Evolutionary conservation across 2,797 vertebrate genomes (phyloP), one percentile per base, ranked within the genome.

Genomic region (Xenentodon cancila): DNA sequence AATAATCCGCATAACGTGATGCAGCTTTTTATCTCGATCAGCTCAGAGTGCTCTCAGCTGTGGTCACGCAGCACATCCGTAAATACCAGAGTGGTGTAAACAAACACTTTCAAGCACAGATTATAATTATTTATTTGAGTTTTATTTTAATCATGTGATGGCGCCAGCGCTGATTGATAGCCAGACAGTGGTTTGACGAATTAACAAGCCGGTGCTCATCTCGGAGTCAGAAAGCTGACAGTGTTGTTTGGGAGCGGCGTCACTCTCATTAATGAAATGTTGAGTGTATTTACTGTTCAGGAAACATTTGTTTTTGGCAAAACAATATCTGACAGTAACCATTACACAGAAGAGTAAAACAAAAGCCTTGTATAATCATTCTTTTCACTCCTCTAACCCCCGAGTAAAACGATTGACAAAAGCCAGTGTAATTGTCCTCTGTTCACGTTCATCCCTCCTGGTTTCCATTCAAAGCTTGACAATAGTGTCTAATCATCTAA

Each of bases 401-500:
- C 1, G 32, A 74, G 82, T 84, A 84, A 85, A 82, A 78, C 53
- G 32, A 79, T 19, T 82, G 80, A 88, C 81, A 88, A 84, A 85
- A 85, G 73, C 82, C 45, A 64, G 76, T 78, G 76, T 85, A 84
- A 88, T 84, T 86, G 81, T 80, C 77, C 82, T 86, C 62, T 70
- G 64, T 85, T 81, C 79, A 82, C 79, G 83, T 80, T 75, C 73
- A 84, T 85, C 84, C 83, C 67, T 73, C 84, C 80, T 80, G 77
- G 80, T 81, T 85, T 82, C 73, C 80, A 87, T 88, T 88, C 77
- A 86, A 54, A 81, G 80, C 70, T 45, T 67, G 71, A 89, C 84
- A 88, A 84, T 81, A 68, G 73, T 53, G 73, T 87, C 84, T 91
- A 90, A 91, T 88, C 80, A 85, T 86, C 69, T 85, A 84, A 86